Evolutionary conservation across 2,113 vertebrate species (phyloP), one percentile per base, ranked within the genome.

Genomic region (Planiliza haematocheilus): DNA sequence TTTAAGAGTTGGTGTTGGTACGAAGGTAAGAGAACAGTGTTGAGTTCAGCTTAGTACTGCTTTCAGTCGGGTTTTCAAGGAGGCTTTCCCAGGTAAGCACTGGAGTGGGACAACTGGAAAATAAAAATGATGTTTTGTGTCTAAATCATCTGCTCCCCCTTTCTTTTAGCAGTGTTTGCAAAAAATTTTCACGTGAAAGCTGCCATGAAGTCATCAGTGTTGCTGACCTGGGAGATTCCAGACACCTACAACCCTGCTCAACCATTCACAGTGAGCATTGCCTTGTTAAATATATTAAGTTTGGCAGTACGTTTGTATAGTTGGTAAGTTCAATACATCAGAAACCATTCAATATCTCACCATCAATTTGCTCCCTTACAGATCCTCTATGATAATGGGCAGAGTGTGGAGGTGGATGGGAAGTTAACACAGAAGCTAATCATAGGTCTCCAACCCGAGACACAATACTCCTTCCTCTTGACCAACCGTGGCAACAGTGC

Each of bases 151-250:
- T 85, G 93, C 94, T 94, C 91, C 93, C 84, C 94, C 93, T 95
- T 95, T 94, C 94, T 97, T 95, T 97, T 99, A 99, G 98, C 97
- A 99, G 98, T 99, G 97, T 99, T 99, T 94, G 98, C 97, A 99
- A 99, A 99, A 96, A 99, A 99, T 93, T 99, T 99, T 91, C 97
- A 98, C 85, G 98, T 99, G 92, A 99, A 95, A 95, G 97, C 97
- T 88, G 97, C 98, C 85, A 99, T 97, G 96, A 99, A 99, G 95
- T 96, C 98, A 7, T 99, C 98, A 0, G 98, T 99, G 83, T 89
- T 99, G 81, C 93, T 99, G 50, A 99, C 95, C 10, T 99, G 98
- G 98, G 98, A 99, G 90, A 98, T 99, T 92, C 98, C 98, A 57
- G 97, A 99, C 84, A 98, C 96, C 91, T 99, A 99, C 90, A 99